Evolutionary conservation across 1,140 invertebrate species (phyloP), one percentile per base, ranked within the genome.

Genomic region (Drosophila suzukii): DNA sequence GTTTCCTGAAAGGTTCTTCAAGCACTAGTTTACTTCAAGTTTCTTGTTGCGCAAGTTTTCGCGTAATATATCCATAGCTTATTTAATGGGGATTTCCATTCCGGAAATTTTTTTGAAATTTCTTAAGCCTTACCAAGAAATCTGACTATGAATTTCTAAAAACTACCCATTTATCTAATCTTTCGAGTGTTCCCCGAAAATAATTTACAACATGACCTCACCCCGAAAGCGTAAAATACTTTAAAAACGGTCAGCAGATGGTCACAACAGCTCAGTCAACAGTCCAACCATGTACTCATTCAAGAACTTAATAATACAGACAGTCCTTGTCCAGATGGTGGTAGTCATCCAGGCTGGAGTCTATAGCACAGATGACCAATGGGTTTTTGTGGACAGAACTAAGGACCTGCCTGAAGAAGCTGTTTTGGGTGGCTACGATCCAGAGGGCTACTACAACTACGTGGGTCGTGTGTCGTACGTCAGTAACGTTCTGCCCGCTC

Each of bases 391-490:
- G 46, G 68, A 70, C 17, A 75, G 47, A 43, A 17, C 74, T 0
- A 2, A 7, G n/a, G 50, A 66, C 0, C 61, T 83, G 8, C 75
- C 71, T 1, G 62, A 78, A 0, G 49, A 59, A 3, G 72, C 50
- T 10, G 72, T 83, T 0, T n/a, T 75, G 0, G 81, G 71, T 0
- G 81, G 75, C 27, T 34, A 57, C 10, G 80, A 83, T 68, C 41
- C 71, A 2, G 17, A 59, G 0, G 81, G 81, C 27, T 49, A 76
- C 39, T 53, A 84, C 20, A 80, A 44, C 53, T 84, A 73, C 32
- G 81, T 84, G 49, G 81, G 73, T 0, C 81, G 81, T 24, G 20
- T 50, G 4, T 0, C 7, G 0, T 67, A 70, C 34, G 47, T 36
- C 27, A 46, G 11, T 39, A 59, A 36, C 4, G n/a, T 84, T 24